Conservation (phyloP, 2,113 vertebrate species). For the Rafetus swinhoei region DNA sequence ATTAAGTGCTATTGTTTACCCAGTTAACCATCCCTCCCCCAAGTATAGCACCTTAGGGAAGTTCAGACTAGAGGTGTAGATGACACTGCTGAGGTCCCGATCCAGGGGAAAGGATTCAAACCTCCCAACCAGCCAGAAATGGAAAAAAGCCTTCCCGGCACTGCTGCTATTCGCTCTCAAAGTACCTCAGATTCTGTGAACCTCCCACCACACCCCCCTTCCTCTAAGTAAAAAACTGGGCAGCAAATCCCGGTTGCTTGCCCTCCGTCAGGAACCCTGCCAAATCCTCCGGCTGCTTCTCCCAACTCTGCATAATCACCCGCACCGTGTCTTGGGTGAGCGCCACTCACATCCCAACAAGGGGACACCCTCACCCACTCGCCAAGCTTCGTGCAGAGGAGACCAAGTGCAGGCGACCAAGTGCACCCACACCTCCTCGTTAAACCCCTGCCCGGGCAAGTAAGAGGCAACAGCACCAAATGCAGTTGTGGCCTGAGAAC, state of each 20-base stretch:
- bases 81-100: too few relatives aligned
- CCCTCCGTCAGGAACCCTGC: background rate
- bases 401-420: background rate
- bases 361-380: too few relatives aligned
- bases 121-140: background rate
- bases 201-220: too few relatives aligned
- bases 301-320: background rate
- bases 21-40: too few relatives aligned
- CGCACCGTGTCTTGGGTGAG: background rate
- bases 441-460: background rate
- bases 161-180: background rate
- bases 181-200: background rate
- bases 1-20: too few relatives aligned
- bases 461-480: background rate
- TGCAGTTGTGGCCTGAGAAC: background rate
- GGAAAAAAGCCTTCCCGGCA: background rate
- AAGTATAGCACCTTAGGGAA: too few relatives aligned
- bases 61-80: too few relatives aligned
- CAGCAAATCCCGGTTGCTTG: background rate
- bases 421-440: background rate
- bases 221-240: background rate
- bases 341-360: background rate
- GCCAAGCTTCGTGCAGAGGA: too few relatives aligned
- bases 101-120: background rate
- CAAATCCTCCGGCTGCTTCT: background rate